A percentile compares a stretch with the other conserved stretches of the same genome.
Conservation (phyloP, 2,797 vertebrate species). For the Melanotaenia pygmaea region DNA sequence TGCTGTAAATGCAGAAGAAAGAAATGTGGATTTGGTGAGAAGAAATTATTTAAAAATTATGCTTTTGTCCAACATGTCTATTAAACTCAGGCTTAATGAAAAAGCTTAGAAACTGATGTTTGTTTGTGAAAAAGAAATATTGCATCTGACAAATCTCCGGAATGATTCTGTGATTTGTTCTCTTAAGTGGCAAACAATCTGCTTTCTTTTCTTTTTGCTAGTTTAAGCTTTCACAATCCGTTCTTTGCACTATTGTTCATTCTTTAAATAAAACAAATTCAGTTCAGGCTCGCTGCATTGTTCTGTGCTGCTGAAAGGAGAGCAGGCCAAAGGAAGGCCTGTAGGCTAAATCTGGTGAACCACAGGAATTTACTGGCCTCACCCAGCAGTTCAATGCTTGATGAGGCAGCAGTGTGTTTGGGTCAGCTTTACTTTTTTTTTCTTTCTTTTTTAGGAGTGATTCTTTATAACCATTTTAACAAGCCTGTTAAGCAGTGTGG, state of each 20-base stretch:
- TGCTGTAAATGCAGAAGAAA: conserved; percentile 59
- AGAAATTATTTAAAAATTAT: conserved; percentile 40
- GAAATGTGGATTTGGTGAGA: conserved; percentile 42
- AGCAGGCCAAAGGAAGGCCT: conserved; percentile 26
- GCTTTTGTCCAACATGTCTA: conserved; percentile 43
- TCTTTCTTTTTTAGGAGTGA: conserved; percentile 37
- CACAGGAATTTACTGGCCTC: conserved; percentile 59
- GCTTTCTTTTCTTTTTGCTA: neutral
- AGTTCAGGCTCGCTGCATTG: conserved; percentile 18
- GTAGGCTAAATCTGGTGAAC: conserved; percentile 57
- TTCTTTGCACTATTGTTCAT: conserved; percentile 22
- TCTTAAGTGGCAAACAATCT: neutral
- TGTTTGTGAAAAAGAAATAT: conserved; percentile 20
- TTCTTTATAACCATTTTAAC: conserved; percentile 53
- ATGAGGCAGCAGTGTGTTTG: conserved; percentile 33
- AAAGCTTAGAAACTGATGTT: neutral
- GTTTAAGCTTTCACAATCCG: neutral
- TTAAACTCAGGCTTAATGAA: conserved; percentile 6
- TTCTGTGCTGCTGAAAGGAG: conserved; percentile 26
- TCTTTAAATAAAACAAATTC: conserved; percentile 29
- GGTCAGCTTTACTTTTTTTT: conserved; percentile 23
- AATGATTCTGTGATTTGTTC: neutral
- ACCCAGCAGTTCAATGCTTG: conserved; percentile 24
- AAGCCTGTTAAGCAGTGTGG: conserved; percentile 17
- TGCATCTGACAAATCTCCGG: conserved; percentile 36